Evolutionary conservation across 2,113 vertebrate genomes (phyloP), one percentile per base, ranked within the genome.

Genomic region (Anhinga rufa): DNA sequence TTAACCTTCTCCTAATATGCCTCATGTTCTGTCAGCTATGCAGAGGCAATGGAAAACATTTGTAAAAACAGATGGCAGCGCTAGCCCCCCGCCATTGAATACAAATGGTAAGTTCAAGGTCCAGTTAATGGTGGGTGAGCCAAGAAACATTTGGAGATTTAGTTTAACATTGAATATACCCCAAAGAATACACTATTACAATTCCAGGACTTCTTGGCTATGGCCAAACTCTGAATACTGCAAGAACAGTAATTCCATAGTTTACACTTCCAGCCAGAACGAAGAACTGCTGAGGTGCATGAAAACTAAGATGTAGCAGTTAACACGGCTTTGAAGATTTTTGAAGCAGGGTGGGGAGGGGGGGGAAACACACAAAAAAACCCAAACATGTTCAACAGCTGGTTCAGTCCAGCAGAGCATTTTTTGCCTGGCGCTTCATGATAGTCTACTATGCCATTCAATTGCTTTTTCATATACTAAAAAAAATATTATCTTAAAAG

Each of bases 41-140:
- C 76, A 64, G 57, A 88, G 84, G 85, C 82, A 94, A 93, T 96
- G 77, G 85, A 85, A 97, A 96, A 93, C 85, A 86, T 95, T 90
- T 96, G 75, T 94, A 82, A 89, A 90, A 96, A 95, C 75, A 95
- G 72, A 92, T 84, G 90, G 76, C 81, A 79, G 74, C 2, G 4
- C 58, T 94, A 79, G 55, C 20, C 62, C 68, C 82, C 76, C 0
- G 3, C 79, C 64, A 44, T 40, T 22, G 77, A 79, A 71, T 89
- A 70, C 83, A 92, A 82, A 88, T 20, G 36, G n/a, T 55, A 71
- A 96, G 76, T 82, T 93, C 77, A 82, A 93, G 88, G 86, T 94
- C 91, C 96, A 92, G 79, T 82, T 96, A 84, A 66, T 60, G 81
- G 68, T 4, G 32, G 55, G 36, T 17, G 51, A 93, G 91, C 91